A percentile compares a stretch with the other conserved stretches of the same genome.
These are phyloP conservation scores for Peromyscus maniculatus DNA, from an alignment of 2,113 vertebrate species.

Conservation along the genomic window DNA sequence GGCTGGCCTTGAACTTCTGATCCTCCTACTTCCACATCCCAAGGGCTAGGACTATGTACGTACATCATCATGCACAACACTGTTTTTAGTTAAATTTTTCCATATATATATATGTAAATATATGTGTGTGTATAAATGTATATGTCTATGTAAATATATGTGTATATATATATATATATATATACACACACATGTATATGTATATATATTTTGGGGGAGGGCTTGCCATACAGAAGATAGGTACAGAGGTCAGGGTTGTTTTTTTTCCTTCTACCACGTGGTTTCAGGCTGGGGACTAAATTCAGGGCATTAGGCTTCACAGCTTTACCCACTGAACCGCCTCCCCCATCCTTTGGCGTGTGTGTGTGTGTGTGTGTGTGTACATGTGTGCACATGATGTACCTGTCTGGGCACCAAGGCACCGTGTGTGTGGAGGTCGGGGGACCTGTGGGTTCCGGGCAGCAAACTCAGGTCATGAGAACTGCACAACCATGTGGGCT, in stretches of 20 bases:
- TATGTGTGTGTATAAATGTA: neutral
- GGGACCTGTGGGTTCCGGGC: neutral
- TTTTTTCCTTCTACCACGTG: neutral
- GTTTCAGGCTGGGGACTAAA: neutral
- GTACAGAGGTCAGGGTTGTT: neutral
- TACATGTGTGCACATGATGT: neutral
- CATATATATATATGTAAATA: neutral
- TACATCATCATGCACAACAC: too few species aligned
- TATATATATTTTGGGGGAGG: neutral
- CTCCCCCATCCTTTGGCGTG: neutral
- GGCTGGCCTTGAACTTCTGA: neutral
- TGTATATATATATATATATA: too few species aligned
- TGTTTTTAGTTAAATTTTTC: neutral
- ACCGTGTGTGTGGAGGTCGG: neutral
- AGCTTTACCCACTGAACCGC: neutral
- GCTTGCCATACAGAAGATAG: too few species aligned
- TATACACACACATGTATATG: too few species aligned
- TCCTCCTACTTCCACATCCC: too few species aligned
- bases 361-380: neutral
- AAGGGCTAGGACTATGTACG: neutral
- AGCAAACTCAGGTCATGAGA: too few species aligned
- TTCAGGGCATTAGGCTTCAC: neutral
- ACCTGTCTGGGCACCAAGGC: neutral
- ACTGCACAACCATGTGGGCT: neutral
- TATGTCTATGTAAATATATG: too few species aligned